Evolutionary conservation across 2,797 vertebrate genomes (phyloP).

Genomic region (Rhinoraja longicauda): DNA sequence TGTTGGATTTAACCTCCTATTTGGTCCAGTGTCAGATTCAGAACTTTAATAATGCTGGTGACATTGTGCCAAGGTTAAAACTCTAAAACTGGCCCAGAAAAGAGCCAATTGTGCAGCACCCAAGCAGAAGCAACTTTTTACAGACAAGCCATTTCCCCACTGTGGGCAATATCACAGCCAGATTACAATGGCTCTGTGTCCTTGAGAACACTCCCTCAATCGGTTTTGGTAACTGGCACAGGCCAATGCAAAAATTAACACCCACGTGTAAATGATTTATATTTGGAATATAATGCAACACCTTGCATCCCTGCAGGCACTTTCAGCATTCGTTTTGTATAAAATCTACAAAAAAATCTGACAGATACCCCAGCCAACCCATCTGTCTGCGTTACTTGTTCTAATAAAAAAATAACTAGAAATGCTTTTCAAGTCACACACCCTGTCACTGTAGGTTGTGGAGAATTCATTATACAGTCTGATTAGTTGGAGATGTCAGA

Average conservation of each 20-base stretch:
- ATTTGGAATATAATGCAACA: background rate
- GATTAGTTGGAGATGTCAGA: slow-evolving; percentile 30
- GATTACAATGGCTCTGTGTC: background rate
- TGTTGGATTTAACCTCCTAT: background rate
- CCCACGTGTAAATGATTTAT: slow-evolving; percentile 21
- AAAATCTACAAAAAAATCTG: background rate
- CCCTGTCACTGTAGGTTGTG: slow-evolving; percentile 7
- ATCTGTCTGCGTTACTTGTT: background rate
- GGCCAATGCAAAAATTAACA: background rate
- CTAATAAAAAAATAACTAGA: background rate
- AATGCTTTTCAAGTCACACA: background rate
- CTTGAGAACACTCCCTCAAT: background rate
- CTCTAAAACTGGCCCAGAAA: background rate
- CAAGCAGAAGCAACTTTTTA: background rate
- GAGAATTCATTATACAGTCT: slow-evolving; percentile 8
- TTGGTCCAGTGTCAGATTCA: background rate
- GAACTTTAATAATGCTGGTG: slow-evolving; percentile 10
- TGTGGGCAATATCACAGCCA: background rate
- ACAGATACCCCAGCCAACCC: background rate
- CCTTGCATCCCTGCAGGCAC: background rate
- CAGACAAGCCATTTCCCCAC: background rate
- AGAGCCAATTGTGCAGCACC: background rate
- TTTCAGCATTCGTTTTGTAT: background rate
- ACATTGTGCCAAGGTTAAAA: background rate
- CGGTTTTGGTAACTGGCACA: background rate